Percentiles rank a stretch among this genome's conserved stretches.
phyloP scores from a whole-genome alignment of 2,797 vertebrate species.

The Cephalopachus bancanus region DNA sequence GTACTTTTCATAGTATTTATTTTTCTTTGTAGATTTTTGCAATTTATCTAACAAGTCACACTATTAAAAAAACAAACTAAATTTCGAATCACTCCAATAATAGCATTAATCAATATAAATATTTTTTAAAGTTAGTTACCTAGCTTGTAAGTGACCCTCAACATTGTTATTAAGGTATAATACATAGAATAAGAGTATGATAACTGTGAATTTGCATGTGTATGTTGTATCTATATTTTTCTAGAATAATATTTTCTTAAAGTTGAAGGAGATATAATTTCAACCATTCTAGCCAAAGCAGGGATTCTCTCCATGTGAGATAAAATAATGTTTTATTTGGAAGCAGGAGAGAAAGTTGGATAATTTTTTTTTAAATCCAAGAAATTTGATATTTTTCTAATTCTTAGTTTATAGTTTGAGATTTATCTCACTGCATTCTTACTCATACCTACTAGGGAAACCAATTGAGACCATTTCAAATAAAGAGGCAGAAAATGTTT shows the following conservation, averaged over 20 bases:
- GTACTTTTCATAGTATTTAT: not conserved
- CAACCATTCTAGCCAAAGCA: not conserved
- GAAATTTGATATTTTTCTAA: not conserved
- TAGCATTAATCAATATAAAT: not conserved
- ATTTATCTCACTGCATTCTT: not conserved
- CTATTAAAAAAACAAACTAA: not conserved
- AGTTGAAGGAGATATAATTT: not conserved
- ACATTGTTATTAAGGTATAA: not conserved
- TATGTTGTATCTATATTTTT: not conserved
- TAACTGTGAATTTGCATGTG: not conserved
- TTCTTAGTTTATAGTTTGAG: not conserved
- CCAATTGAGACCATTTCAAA: not conserved
- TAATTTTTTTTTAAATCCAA: not conserved
- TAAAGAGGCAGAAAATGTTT: not conserved
- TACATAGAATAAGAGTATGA: not conserved
- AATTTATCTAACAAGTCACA: not conserved
- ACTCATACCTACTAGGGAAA: not conserved
- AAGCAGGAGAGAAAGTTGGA: not conserved
- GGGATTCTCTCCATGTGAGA: not conserved
- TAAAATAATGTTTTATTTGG: slow-evolving; percentile 19
- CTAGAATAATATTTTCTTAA: slow-evolving; percentile 12
- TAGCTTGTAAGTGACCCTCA: not conserved
- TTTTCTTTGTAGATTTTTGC: not conserved
- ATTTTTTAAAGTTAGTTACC: not conserved
- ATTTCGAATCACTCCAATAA: slow-evolving; percentile 9